phyloP scores from a whole-genome alignment of 2,797 vertebrate genomes.

The Bucorvus abyssinicus region DNA sequence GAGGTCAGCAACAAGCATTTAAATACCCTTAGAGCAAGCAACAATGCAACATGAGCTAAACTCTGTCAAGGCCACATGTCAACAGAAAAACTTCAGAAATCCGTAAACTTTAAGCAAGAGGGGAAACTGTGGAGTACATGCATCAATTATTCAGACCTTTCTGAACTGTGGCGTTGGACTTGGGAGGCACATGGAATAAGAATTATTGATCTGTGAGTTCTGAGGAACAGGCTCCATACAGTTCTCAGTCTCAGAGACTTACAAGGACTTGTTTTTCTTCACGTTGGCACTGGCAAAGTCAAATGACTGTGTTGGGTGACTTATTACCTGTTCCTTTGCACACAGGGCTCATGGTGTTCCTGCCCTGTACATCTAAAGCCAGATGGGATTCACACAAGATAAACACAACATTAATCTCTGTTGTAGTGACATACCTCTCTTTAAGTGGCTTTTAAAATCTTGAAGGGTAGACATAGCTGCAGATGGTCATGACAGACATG shows the following conservation, averaged over 20 bases:
- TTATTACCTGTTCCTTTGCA: background rate
- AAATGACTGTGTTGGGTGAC: background rate
- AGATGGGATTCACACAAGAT: background rate
- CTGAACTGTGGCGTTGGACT: background rate
- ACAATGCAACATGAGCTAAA: background rate
- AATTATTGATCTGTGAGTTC: background rate
- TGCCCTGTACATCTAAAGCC: background rate
- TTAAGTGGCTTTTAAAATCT: background rate
- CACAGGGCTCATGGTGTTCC: background rate
- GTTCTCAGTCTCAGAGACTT: background rate
- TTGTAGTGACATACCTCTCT: background rate
- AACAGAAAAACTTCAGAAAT: background rate
- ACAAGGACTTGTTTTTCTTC: background rate
- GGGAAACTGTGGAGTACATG: rapidly evolving
- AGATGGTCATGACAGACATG: background rate
- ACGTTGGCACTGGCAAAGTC: background rate
- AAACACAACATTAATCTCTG: background rate
- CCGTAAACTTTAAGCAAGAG: background rate
- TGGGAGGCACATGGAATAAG: background rate
- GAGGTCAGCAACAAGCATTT: background rate
- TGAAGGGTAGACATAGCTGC: background rate
- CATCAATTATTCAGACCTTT: background rate
- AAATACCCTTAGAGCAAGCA: slow-evolving; percentile 1
- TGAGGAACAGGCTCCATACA: background rate
- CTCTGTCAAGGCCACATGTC: background rate